A percentile compares a stretch with the other conserved stretches of the same genome.
phyloP scores from a whole-genome alignment of 2,113 vertebrate genomes.

The Irena cyanogastra region DNA sequence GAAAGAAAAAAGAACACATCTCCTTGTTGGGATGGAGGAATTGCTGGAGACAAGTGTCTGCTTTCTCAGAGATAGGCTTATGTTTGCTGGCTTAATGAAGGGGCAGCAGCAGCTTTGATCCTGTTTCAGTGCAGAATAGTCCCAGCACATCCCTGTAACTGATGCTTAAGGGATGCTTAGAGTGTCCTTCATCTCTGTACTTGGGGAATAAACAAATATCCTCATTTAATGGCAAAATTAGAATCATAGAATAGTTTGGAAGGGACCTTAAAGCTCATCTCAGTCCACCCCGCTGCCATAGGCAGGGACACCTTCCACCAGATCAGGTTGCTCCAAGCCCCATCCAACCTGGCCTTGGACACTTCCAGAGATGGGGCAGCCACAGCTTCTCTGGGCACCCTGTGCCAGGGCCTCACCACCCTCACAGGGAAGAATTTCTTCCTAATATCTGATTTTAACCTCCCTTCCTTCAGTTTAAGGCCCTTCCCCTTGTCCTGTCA shows the following conservation, averaged over 20 bases:
- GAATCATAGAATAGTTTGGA: not conserved
- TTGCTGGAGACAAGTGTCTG: not conserved
- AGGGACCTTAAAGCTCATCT: not conserved
- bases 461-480: not conserved
- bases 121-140: not conserved
- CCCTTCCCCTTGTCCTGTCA: not conserved
- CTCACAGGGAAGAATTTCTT: not conserved
- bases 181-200: not conserved
- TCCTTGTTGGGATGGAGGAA: not conserved
- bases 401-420: not conserved
- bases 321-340: not conserved
- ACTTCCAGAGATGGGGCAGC: not conserved
- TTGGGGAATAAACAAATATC: not conserved
- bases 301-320: not conserved
- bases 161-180: not conserved
- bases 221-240: not conserved
- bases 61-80: not conserved
- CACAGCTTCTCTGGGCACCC: not conserved
- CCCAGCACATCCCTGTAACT: not conserved
- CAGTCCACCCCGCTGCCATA: not conserved
- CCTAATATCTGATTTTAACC: not conserved
- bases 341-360: not conserved
- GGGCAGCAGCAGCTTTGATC: not conserved
- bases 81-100: not conserved
- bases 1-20: fast-evolving